Evolutionary conservation across 1,140 invertebrate species (phyloP).

Genomic region (Drosophila pallidifrons): DNA sequence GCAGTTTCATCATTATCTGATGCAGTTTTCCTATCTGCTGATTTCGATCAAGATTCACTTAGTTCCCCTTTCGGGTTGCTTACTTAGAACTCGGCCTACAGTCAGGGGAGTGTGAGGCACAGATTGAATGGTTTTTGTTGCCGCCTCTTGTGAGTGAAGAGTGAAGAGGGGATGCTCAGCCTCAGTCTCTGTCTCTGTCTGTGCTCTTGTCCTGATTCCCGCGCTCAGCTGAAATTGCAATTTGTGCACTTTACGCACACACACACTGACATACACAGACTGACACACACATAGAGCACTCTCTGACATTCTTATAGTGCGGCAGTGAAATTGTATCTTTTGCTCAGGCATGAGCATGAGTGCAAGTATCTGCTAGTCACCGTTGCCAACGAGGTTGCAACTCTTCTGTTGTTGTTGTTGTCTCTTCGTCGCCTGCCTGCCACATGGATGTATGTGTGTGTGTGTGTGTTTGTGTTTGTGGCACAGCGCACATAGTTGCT

Average conservation of each 20-base stretch:
- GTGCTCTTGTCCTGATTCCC: slow-evolving; percentile 65
- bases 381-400: slow-evolving; percentile 28
- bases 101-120: neutral
- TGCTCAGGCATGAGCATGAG: slow-evolving; percentile 7
- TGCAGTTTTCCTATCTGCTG: too few species aligned
- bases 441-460: slow-evolving; percentile 20
- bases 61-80: neutral
- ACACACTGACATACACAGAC: neutral
- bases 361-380: slow-evolving; percentile 60
- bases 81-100: neutral
- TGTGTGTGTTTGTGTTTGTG: too few species aligned
- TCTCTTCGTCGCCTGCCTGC: slow-evolving; percentile 40
- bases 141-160: neutral
- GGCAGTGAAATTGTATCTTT: slow-evolving; percentile 67
- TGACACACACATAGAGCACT: slow-evolving; percentile 15
- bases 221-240: slow-evolving; percentile 74
- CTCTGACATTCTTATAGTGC: slow-evolving; percentile 1
- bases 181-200: neutral
- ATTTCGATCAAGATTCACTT: slow-evolving; percentile 4
- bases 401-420: slow-evolving; percentile 32
- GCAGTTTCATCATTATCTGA: too few species aligned
- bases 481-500: slow-evolving; percentile 65
- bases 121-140: slow-evolving; percentile 6
- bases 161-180: neutral
- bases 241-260: slow-evolving; percentile 72